Base-by-base conservation (phyloP, 2,113 vertebrate species). In the Plectropomus leopardus region DNA sequence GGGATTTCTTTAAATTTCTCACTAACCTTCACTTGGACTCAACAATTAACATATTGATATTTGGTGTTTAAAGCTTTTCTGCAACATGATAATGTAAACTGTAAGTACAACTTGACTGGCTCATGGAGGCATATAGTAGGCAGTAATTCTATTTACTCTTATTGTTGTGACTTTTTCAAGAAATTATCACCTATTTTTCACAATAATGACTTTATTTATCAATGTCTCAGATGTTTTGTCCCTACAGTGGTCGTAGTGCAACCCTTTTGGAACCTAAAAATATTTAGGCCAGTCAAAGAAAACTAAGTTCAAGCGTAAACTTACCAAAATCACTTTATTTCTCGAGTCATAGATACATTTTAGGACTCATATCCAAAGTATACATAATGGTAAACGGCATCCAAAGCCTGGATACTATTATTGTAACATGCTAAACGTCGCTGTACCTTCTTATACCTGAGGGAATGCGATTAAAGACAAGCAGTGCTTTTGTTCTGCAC, bases 391-490 rank as follows among this genome's bases (percentile, higher is more conserved):
- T 24, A 24, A 45, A 47, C 24, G 16, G 55, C 40, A 34, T 36
- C 28, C 45, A 45, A 71, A 23, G 51, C 19, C 4, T 8, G 19
- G 4, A 34, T 47, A 3, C 19, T 34, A 1, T 17, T 5, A 23
- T 24, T 59, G 26, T 58, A n/a, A 24, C 5, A 7, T 30, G 21
- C 26, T 48, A 21, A 51, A 55, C n/a, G 36, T 64, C 19, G 19
- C 50, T 32, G 16, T 23, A 54, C 23, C 28, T 59, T 8, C 53
- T 45, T 17, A 8, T 24, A 75, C 50, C 4, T 17, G 21, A 71
- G 64, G 64, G 77, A 84, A 87, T 74, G 72, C 4, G 5, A 17
- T 23, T 7, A 34, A 16, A 71, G 66, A 51, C 4, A 44, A n/a
- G 44, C 0, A 0, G 7, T 30, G 26, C 45, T 24, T 68, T 71